Percentiles rank a stretch among this genome's conserved stretches.
Evolutionary conservation across 2,797 vertebrate genomes (phyloP).

Genomic region (Gymnoscopelus microlampas): DNA sequence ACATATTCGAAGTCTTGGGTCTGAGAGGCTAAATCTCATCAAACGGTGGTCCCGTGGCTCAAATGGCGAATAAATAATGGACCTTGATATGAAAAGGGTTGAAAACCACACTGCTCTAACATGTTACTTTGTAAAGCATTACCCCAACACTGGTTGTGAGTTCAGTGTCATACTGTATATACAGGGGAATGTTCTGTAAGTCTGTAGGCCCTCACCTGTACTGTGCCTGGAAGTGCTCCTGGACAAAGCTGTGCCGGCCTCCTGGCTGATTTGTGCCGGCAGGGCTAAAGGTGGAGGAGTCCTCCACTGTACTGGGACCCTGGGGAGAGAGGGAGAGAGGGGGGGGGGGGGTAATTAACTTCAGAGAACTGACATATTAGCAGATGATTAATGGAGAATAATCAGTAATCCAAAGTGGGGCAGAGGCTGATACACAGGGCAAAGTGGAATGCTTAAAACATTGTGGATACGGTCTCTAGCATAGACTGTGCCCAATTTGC

Average conservation of each 20-base stretch:
- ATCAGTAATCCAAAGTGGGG: neutral
- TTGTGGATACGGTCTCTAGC: too few species aligned
- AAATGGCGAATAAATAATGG: too few species aligned
- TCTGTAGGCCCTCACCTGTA: constrained; percentile 86
- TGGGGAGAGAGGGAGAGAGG: constrained; percentile 55
- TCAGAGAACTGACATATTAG: too few species aligned
- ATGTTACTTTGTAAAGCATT: too few species aligned
- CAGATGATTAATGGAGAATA: neutral
- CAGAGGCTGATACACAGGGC: neutral
- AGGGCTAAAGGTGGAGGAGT: constrained; percentile 54
- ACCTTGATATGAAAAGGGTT: too few species aligned
- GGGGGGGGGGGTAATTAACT: too few species aligned
- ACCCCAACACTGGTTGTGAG: neutral
- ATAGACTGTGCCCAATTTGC: too few species aligned
- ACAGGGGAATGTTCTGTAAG: neutral
- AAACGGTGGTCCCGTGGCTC: too few species aligned
- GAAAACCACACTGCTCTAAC: too few species aligned
- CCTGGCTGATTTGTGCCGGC: constrained; percentile 60
- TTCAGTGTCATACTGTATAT: neutral
- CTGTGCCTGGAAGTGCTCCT: constrained; percentile 96
- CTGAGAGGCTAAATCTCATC: too few species aligned
- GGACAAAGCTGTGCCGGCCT: constrained; percentile 89
- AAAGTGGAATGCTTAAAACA: neutral
- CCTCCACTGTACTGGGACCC: constrained; percentile 71
- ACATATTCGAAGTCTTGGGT: too few species aligned